These are phyloP conservation scores for Amblyjoppa proteus DNA, from an alignment of 2,888 invertebrate species.

Conservation along the genomic window DNA sequence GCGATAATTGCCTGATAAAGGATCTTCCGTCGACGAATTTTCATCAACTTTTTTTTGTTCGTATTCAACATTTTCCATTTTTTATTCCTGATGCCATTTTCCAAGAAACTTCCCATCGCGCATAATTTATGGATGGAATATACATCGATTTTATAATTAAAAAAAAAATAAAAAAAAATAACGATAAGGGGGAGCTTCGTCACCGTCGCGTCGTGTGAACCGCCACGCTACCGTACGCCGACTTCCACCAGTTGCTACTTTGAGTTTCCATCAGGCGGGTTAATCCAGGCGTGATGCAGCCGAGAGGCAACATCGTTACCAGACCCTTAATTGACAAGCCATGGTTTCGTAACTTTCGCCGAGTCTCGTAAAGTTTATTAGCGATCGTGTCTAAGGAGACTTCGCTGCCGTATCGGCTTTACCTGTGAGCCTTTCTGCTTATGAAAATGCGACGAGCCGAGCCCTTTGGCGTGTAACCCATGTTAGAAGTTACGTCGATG, in stretches of 20 bases:
- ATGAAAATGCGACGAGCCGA: not conserved
- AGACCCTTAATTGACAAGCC: slow-evolving; percentile 76
- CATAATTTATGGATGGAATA: not conserved
- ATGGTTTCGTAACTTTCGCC: slow-evolving; percentile 71
- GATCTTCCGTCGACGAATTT: not conserved
- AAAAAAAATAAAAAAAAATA: no score
- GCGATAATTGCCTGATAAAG: no score
- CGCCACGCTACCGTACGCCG: not conserved
- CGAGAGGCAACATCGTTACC: slow-evolving; percentile 65
- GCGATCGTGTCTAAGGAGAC: slow-evolving; percentile 44
- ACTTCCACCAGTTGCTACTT: slow-evolving; percentile 48
- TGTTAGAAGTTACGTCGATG: not conserved
- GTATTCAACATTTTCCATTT: not conserved
- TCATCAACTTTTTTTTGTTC: not conserved
- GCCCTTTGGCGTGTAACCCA: slow-evolving; percentile 3
- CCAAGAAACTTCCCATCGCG: not conserved
- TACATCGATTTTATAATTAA: not conserved
- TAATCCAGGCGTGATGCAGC: slow-evolving; percentile 56
- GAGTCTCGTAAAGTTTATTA: slow-evolving; percentile 66
- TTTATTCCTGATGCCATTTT: not conserved
- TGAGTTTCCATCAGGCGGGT: slow-evolving; percentile 54
- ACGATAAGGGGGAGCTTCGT: not conserved
- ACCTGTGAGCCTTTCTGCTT: slow-evolving; percentile 12
- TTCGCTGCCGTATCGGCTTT: slow-evolving; percentile 19
- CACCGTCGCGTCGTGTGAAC: not conserved